Evolutionary conservation across 2,113 vertebrate species (phyloP).

Genomic region (Carassius gibelio): DNA sequence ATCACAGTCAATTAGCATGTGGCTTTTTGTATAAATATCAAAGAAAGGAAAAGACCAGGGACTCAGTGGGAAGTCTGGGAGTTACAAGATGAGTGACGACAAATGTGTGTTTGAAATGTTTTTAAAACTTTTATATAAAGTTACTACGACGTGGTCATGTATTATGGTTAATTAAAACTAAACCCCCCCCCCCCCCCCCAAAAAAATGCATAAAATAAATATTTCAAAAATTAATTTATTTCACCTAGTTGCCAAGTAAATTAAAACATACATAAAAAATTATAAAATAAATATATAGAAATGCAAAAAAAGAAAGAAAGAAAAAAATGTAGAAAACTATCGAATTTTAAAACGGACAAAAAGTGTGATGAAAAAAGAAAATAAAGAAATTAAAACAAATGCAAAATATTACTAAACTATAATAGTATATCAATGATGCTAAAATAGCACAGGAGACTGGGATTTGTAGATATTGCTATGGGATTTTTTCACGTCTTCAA

Average conservation of each 20-base stretch:
- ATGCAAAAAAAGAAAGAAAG: too few relatives aligned
- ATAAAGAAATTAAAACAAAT: too few relatives aligned
- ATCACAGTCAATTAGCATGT: conserved; percentile 35
- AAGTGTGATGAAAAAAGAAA: background rate
- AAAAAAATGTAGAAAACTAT: too few relatives aligned
- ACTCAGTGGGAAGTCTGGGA: conserved; percentile 9
- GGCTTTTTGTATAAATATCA: conserved; percentile 44
- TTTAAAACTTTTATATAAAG: background rate
- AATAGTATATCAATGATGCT: too few relatives aligned
- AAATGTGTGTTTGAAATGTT: background rate
- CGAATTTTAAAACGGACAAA: background rate
- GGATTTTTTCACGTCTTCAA: too few relatives aligned
- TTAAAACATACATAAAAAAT: background rate
- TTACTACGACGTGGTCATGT: background rate
- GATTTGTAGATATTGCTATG: too few relatives aligned
- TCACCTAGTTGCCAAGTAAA: background rate
- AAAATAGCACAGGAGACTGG: too few relatives aligned
- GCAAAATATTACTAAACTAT: too few relatives aligned
- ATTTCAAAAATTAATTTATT: background rate
- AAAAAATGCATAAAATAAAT: background rate
- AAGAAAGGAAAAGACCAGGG: background rate
- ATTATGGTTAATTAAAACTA: background rate
- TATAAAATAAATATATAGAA: background rate
- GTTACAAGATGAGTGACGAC: conserved; percentile 11
- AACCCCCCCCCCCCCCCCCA: background rate